A percentile compares a stretch with the other conserved stretches of the same genome.
These are phyloP conservation scores for Lathamus discolor DNA, from an alignment of 2,113 vertebrate genomes.

Conservation along the genomic window DNA sequence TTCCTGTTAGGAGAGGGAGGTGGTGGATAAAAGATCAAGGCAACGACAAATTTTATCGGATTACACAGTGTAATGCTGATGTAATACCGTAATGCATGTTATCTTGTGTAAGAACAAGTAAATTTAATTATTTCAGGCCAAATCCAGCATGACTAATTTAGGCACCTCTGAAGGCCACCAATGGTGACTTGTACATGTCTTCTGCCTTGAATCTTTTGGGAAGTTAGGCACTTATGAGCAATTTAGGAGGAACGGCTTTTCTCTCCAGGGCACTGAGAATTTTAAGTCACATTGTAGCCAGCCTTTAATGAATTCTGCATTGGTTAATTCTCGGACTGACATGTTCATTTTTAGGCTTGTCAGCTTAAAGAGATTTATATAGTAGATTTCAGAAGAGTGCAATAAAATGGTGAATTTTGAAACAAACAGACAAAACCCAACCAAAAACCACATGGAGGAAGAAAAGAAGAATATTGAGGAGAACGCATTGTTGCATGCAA, in stretches of 20 bases:
- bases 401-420: not conserved
- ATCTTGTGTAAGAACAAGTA: not conserved
- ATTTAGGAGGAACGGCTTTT: not conserved
- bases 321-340: not conserved
- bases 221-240: not conserved
- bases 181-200: not conserved
- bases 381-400: not conserved
- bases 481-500: not conserved
- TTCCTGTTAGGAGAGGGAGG: not conserved
- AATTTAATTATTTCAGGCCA: not conserved
- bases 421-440: not conserved
- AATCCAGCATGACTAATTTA: slow-evolving; percentile 15
- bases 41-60: not conserved
- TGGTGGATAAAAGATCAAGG: not conserved
- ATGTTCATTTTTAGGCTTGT: not conserved
- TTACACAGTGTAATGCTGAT: not conserved
- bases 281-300: not conserved
- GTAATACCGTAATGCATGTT: not conserved
- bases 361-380: not conserved
- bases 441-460: not conserved
- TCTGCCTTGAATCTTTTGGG: not conserved
- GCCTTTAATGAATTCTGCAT: not conserved
- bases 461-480: not conserved
- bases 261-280: not conserved
- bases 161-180: slow-evolving; percentile 1